A percentile compares a stretch with the other conserved stretches of the same genome.
These are phyloP conservation scores for Apodemia zela DNA, from an alignment of 2,888 invertebrate species.

Conservation along the genomic window DNA sequence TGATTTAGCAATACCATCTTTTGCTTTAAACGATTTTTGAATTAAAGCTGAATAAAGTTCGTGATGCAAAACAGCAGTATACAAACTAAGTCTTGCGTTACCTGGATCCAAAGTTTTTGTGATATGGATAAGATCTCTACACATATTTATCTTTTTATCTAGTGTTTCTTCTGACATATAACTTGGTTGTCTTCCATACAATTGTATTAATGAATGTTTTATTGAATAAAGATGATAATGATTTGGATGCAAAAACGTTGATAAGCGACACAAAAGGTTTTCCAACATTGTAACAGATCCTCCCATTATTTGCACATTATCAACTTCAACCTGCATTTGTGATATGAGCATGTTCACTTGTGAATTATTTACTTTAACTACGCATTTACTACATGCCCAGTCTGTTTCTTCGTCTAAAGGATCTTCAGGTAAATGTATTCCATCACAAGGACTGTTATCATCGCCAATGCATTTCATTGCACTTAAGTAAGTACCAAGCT, in stretches of 20 bases:
- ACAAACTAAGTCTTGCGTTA: constrained; percentile 86
- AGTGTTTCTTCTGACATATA: constrained; percentile 82
- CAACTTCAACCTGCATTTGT: constrained; percentile 89
- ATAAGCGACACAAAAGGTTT: constrained; percentile 83
- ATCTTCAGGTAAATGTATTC: constrained; percentile 85
- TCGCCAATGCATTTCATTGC: constrained; percentile 84
- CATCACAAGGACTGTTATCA: constrained; percentile 81
- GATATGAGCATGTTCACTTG: constrained; percentile 85
- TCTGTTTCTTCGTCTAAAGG: constrained; percentile 86
- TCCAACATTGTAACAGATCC: constrained; percentile 82
- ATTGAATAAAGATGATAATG: constrained; percentile 91
- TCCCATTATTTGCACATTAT: constrained; percentile 81
- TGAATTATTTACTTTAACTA: constrained; percentile 81
- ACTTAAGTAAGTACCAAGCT: constrained; percentile 87
- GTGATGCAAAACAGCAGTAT: constrained; percentile 87
- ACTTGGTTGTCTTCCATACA: constrained; percentile 86
- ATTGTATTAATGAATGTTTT: constrained; percentile 89
- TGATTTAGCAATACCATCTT: constrained; percentile 45
- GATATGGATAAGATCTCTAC: constrained; percentile 82
- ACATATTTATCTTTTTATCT: constrained; percentile 84
- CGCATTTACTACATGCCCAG: constrained; percentile 88
- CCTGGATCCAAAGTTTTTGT: constrained; percentile 86
- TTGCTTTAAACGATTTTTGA: constrained; percentile 67
- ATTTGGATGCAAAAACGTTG: constrained; percentile 89
- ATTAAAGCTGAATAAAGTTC: constrained; percentile 83